Percentiles rank a stretch among this genome's conserved stretches.
Evolutionary conservation across 2,113 vertebrate species (phyloP).

Genomic region (Halichoerus grypus): DNA sequence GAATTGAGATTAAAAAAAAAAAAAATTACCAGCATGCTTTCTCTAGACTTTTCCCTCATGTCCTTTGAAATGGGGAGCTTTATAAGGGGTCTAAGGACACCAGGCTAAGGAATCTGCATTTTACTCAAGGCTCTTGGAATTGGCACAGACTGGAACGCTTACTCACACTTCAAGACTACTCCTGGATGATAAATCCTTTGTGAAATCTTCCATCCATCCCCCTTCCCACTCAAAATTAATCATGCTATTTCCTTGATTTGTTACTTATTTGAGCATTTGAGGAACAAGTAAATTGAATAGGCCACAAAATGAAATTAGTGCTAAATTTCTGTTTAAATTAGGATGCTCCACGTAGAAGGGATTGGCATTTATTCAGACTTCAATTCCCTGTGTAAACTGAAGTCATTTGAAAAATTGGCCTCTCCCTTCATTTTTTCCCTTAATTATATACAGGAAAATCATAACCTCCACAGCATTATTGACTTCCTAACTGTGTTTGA

Average conservation of each 20-base stretch:
- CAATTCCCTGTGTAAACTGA: not conserved
- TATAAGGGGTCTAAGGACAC: not conserved
- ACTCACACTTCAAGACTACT: not conserved
- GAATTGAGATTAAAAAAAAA: not conserved
- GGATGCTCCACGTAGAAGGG: not conserved
- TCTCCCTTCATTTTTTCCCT: not conserved
- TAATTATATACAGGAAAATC: not conserved
- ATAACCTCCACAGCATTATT: not conserved
- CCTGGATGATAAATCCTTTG: not conserved
- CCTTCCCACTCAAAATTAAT: conserved; percentile 33
- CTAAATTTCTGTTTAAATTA: conserved; percentile 20
- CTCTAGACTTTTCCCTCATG: not conserved
- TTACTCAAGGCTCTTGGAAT: not conserved
- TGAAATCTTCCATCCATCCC: not conserved
- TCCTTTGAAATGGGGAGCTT: not conserved
- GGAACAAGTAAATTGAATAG: not conserved
- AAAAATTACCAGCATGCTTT: not conserved
- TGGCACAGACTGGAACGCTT: not conserved
- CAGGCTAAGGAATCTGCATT: not conserved
- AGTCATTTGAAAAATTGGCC: conserved; percentile 43
- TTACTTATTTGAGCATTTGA: conserved; percentile 16
- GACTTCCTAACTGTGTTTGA: not conserved
- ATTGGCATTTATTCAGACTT: not conserved
- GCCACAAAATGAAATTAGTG: not conserved
- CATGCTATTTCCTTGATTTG: conserved; percentile 44